phyloP scores from a whole-genome alignment of 2,888 invertebrate genomes.

The Liodrosophila aerea region DNA sequence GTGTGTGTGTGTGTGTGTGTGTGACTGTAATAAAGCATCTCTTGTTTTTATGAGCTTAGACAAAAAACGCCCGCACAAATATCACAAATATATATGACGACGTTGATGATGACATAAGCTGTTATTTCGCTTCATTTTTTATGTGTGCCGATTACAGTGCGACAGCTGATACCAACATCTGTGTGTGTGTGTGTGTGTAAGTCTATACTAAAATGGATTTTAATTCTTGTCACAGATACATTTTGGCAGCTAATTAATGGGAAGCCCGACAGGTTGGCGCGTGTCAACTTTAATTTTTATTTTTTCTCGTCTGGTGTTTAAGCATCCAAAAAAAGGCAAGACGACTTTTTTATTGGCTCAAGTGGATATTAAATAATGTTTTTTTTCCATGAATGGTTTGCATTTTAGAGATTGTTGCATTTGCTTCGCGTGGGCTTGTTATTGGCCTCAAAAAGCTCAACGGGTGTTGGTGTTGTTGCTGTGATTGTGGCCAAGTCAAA shows the following conservation, averaged over 20 bases:
- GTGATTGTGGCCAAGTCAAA: slow-evolving; percentile 18
- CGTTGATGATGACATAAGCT: slow-evolving; percentile 60
- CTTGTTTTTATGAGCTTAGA: slow-evolving; percentile 43
- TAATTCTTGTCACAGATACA: slow-evolving; percentile 30
- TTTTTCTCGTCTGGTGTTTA: background rate
- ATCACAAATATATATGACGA: slow-evolving; percentile 5
- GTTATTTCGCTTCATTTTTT: slow-evolving; percentile 16
- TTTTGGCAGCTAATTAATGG: slow-evolving; percentile 57
- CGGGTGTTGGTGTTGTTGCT: slow-evolving; percentile 53
- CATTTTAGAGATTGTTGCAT: slow-evolving; percentile 30
- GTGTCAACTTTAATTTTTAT: slow-evolving; percentile 44
- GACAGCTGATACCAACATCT: slow-evolving; percentile 39
- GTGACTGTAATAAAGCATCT: slow-evolving; percentile 40
- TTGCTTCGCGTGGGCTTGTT: slow-evolving; percentile 25
- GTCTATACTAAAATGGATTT: slow-evolving; percentile 6
- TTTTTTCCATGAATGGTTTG: slow-evolving; percentile 7
- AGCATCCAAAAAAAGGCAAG: slow-evolving; percentile 20
- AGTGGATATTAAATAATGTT: slow-evolving; percentile 18
- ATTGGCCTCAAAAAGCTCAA: slow-evolving; percentile 51
- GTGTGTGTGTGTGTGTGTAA: slow-evolving; percentile 1
- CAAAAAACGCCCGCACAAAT: slow-evolving; percentile 49
- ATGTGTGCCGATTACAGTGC: slow-evolving; percentile 19
- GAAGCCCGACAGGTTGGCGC: slow-evolving; percentile 54
- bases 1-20: background rate
- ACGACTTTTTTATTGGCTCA: slow-evolving; percentile 8